Conservation (phyloP, 2,113 vertebrate genomes). For the Microtus oregoni region DNA sequence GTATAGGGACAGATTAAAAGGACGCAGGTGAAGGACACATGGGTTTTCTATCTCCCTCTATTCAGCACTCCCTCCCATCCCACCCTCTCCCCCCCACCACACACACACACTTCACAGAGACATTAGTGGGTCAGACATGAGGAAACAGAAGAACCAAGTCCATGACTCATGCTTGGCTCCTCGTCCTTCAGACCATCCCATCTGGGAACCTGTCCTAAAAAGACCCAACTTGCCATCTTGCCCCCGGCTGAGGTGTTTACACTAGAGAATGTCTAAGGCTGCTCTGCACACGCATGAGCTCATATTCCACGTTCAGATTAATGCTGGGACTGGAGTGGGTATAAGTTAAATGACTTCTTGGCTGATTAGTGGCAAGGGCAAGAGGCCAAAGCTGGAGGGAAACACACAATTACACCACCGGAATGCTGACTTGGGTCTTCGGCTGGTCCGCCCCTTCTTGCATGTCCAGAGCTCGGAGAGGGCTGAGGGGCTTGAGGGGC, state of each 20-base stretch:
- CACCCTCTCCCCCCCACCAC: background rate
- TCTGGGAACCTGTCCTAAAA: background rate
- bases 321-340: background rate
- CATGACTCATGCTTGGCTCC: conserved; percentile 4
- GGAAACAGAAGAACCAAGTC: conserved; percentile 4
- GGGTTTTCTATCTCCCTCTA: background rate
- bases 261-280: background rate
- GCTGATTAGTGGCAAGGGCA: conserved; percentile 70
- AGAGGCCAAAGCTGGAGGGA: conserved; percentile 59
- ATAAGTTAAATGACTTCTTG: conserved; percentile 62
- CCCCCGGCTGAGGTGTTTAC: background rate
- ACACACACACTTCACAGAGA: background rate
- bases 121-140: background rate
- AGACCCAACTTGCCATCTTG: background rate
- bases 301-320: conserved; percentile 4
- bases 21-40: background rate
- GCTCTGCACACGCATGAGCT: conserved; percentile 35
- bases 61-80: background rate
- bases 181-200: conserved; percentile 30
- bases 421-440: conserved; percentile 92
- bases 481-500: conserved; percentile 90
- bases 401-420: conserved; percentile 84
- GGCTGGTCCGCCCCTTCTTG: conserved; percentile 89
- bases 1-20: background rate
- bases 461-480: conserved; percentile 88